Percentiles rank a stretch among this genome's conserved stretches.
phyloP scores from a whole-genome alignment of 2,113 vertebrate genomes.

The Onychorhynchus coronatus region DNA sequence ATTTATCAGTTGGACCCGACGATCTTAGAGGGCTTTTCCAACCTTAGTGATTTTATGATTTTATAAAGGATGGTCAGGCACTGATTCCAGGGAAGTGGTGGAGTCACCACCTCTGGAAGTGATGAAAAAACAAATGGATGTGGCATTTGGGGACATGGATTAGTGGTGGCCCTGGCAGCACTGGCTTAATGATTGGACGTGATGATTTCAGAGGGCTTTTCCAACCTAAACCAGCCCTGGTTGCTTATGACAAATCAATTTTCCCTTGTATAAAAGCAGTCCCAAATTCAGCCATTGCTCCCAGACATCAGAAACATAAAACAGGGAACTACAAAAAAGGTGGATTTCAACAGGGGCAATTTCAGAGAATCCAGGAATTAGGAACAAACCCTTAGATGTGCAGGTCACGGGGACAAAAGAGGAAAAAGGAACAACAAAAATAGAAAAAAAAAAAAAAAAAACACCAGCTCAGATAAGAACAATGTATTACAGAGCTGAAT shows the following conservation, averaged over 20 bases:
- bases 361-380: neutral
- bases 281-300: neutral
- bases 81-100: neutral
- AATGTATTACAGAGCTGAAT: neutral
- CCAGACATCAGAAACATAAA: neutral
- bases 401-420: neutral
- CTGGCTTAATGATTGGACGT: neutral
- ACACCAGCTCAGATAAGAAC: neutral
- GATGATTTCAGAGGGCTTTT: neutral
- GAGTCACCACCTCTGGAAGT: neutral
- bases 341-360: neutral
- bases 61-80: neutral
- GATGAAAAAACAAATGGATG: neutral
- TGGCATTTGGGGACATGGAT: neutral
- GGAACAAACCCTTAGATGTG: neutral
- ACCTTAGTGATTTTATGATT: neutral
- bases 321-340: neutral
- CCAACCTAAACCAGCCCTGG: neutral
- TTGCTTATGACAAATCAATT: neutral
- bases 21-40: neutral
- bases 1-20: neutral
- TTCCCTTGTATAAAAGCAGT: neutral
- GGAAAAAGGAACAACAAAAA: neutral
- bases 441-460: neutral
- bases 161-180: neutral